phyloP scores from a whole-genome alignment of 1,140 invertebrate genomes.

The Psix sp. region DNA sequence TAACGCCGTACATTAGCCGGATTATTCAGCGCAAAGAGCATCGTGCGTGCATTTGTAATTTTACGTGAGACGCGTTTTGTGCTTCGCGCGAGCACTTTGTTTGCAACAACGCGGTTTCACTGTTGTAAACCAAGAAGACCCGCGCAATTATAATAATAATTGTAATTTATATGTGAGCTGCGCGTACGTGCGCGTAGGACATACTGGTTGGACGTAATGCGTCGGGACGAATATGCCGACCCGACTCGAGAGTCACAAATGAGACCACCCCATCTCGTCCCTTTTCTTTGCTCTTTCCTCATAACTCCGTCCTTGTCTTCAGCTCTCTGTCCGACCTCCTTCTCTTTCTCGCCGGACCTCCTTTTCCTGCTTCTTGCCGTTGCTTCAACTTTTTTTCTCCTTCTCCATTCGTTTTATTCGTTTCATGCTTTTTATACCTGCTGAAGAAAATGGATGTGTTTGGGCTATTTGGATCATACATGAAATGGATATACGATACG shows the following conservation, averaged over 20 bases:
- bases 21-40: slow-evolving; percentile 50
- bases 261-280: slow-evolving; percentile 45
- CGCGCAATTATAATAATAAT: slow-evolving; percentile 60
- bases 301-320: slow-evolving; percentile 12
- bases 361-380: slow-evolving; percentile 26
- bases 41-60: slow-evolving; percentile 42
- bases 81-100: slow-evolving; percentile 36
- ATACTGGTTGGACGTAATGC: slow-evolving; percentile 38
- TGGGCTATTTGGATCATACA: slow-evolving; percentile 41
- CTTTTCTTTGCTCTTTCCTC: slow-evolving; percentile 11
- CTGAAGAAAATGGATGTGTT: slow-evolving; percentile 38
- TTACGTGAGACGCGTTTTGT: slow-evolving; percentile 45
- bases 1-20: slow-evolving; percentile 54
- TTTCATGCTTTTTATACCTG: slow-evolving; percentile 22
- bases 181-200: slow-evolving; percentile 31
- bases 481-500: slow-evolving; percentile 43
- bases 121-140: slow-evolving; percentile 34
- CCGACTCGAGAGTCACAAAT: slow-evolving; percentile 39
- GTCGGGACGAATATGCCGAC: slow-evolving; percentile 52
- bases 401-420: slow-evolving; percentile 1
- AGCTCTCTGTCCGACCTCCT: slow-evolving; percentile 2
- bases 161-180: slow-evolving; percentile 55
- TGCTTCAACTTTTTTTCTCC: slow-evolving; percentile 5
- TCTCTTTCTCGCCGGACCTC: slow-evolving; percentile 1
- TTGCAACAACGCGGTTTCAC: slow-evolving; percentile 33